These are phyloP conservation scores for Ceratina japonica DNA, from an alignment of 1,140 invertebrate genomes.

Conservation along the genomic window DNA sequence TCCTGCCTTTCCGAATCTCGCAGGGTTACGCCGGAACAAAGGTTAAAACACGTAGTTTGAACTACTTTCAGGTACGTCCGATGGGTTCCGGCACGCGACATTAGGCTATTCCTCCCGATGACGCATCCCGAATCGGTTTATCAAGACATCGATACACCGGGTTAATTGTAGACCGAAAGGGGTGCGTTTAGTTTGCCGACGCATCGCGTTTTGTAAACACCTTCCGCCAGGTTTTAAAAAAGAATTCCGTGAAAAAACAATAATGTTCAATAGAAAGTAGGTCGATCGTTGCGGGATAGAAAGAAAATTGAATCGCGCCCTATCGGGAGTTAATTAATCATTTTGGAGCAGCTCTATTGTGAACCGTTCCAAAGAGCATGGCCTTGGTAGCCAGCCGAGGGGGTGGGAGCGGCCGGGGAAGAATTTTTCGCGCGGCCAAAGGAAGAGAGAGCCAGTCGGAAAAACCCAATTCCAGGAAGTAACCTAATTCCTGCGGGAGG, in stretches of 20 bases:
- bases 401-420: not conserved
- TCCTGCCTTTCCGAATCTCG: not conserved
- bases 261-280: not conserved
- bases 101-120: slow-evolving; percentile 32
- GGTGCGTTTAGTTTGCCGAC: slow-evolving; percentile 50
- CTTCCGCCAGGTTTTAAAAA: not conserved
- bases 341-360: not conserved
- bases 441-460: slow-evolving; percentile 1
- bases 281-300: not conserved
- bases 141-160: not conserved
- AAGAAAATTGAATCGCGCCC: no score
- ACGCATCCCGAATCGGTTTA: slow-evolving; percentile 28
- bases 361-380: not conserved
- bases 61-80: not conserved
- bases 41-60: not conserved
- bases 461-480: slow-evolving; percentile 57
- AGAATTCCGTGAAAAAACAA: not conserved
- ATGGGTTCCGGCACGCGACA: slow-evolving; percentile 22
- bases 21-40: not conserved
- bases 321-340: slow-evolving; percentile 35
- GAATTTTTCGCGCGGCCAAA: slow-evolving; percentile 14
- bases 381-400: not conserved
- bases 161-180: not conserved
- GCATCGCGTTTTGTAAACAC: slow-evolving; percentile 33
- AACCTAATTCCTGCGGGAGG: slow-evolving; percentile 59